Base-by-base conservation (phyloP, 2,888 invertebrate species). In the Acrobasis consociella region DNA sequence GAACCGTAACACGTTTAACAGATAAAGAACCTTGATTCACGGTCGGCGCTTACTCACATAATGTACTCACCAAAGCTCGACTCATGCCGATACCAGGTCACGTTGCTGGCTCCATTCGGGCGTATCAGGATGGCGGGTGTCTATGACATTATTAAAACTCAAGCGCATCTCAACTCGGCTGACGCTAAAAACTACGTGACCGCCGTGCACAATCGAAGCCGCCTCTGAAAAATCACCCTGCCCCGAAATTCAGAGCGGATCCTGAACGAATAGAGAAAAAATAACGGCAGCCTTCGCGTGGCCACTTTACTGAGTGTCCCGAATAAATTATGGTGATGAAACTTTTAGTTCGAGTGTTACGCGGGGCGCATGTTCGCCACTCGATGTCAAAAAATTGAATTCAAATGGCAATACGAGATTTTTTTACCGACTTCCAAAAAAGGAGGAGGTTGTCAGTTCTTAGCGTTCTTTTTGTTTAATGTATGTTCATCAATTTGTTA, bases 261-360 rank as follows among this genome's bases (percentile, higher is more conserved):
- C 75, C 77, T 75, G 77, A 79, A 78, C 80, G 83, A 84, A 86
- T 83, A 85, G 84, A 85, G 83, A 80, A 85, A 90, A 89, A 88
- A 83, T 83, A 84, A 82, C 76, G 74, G 67, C 65, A 70, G 72
- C 78, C 78, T 77, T 81, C 78, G 76, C 77, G 73, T 71, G 78
- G 80, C 82, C 78, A 83, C 83, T 85, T 75, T 69, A 74, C 72
- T 67, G 79, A 83, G 82, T 82, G 83, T 83, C 84, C 87, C 82
- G 89, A 87, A 89, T 90, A 90, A 89, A 89, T 90, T 89, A 89
- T 89, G 85, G 78, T 87, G 85, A 87, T 87, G 82, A 85, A 88
- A 89, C 83, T 88, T 85, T 88, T 82, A 84, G 83, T 82, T 81
- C 75, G 80, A 81, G 84, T 80, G 81, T 80, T 82, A 79, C 80